phyloP scores from a whole-genome alignment of 2,113 vertebrate species.

The Sclerurus mexicanus region DNA sequence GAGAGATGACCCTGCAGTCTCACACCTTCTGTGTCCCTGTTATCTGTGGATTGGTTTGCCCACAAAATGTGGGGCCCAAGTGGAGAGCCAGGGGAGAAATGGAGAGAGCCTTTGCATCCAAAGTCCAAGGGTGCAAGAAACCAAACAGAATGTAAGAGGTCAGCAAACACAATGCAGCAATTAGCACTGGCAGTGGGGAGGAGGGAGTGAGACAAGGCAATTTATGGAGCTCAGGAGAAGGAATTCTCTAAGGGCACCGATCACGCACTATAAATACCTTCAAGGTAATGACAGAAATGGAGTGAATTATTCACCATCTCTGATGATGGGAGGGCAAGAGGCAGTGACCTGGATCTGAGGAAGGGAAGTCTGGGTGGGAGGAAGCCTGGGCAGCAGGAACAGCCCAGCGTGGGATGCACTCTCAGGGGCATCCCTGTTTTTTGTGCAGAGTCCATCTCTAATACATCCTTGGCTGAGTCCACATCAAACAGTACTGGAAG shows the following conservation, averaged over 20 bases:
- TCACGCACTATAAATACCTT: slow-evolving; percentile 70
- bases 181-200: background rate
- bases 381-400: background rate
- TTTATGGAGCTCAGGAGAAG: background rate
- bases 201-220: background rate
- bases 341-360: slow-evolving; percentile 72
- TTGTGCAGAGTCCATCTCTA: background rate
- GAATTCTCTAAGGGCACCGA: slow-evolving; percentile 5
- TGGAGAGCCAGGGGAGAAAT: background rate
- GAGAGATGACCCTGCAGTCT: background rate
- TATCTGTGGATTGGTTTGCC: accelerated
- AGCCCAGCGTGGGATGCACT: background rate
- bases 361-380: slow-evolving; percentile 52
- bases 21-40: background rate
- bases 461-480: accelerated
- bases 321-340: slow-evolving; percentile 60
- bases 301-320: slow-evolving; percentile 72
- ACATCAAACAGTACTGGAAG: accelerated
- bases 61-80: background rate
- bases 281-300: slow-evolving; percentile 72
- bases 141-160: background rate
- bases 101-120: background rate
- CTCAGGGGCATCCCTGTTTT: background rate
- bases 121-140: background rate
- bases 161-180: background rate